Evolutionary conservation across 53 echinoderm and acorn worm species (phyloP), one percentile per base, ranked within the genome.

Genomic region (Patiria pectinifera): DNA sequence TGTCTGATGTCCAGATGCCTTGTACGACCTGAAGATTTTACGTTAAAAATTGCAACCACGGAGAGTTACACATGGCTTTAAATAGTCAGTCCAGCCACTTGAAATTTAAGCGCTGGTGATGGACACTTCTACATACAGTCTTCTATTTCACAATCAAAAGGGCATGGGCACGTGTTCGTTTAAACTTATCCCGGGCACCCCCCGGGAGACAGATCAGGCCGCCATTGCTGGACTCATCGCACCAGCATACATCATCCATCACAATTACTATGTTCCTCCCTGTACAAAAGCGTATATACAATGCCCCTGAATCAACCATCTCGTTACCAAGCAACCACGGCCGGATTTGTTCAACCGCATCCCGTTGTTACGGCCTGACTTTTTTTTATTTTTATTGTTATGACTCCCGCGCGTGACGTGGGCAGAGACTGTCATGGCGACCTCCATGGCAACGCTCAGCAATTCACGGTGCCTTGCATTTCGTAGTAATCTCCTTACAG

Each of bases 211-310:
- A 60, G 12, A 11, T 44, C 15, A 76, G 60, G 24, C 87, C 18
- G 4, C 87, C 21, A 88, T 88, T 88, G 78, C 21, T 71, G 59
- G 58, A 15, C 59, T 88, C 88, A 78, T 78, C 75, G 75, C 35
- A 78, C 61, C 74, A 45, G 35, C 78, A 21, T 47, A 62, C 47
- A 44, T 69, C 63, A 90, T 90, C 90, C 90, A 90, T 90, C 90
- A 81, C 90, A 90, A 90, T 90, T 81, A 90, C 80, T 80, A 69
- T 81, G 63, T 80, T 81, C 80, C 60, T 70, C 77, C 77, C 15
- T 53, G 1, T 53, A 53, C 53, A 53, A 53, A 53, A 53, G 53
- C 53, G 53, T 53, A 53, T 53, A 53, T 53, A 53, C 53, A 8
- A 53, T 53, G 53, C 53, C 53, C 58, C 80, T 44, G 86, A 90